Base-by-base conservation (phyloP, 2,888 invertebrate genomes). In the Drosophila yooni region DNA sequence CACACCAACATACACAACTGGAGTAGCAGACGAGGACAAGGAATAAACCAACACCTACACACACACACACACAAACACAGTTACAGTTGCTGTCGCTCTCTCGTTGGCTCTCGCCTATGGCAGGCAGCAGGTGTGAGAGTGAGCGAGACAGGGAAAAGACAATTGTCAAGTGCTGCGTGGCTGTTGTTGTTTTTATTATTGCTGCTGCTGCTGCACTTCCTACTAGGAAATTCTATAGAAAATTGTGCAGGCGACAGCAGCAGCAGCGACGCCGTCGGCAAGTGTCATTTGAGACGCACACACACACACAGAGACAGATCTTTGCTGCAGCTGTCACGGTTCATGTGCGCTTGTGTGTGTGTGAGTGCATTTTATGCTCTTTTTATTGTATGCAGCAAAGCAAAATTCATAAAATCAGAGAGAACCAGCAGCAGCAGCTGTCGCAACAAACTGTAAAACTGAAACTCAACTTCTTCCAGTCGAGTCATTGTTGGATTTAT, bases 241-340 rank as follows among this genome's bases (percentile, higher is more conserved):
- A 77, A 70, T 79, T 87, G 76, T 84, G 79, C 83, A 79, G 78
- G 29, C 69, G 46, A 63, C 56, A 50, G 8, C 31, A 21, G 43
- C 72, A 54, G 48, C 76, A 62, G 61, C 66, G 66, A 62, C 82
- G 59, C 29, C 63, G 70, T 74, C 74, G 82, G 87, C 89, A 89
- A 86, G 88, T 82, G 85, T 89, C 88, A 86, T 86, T 86, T 86
- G 88, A 85, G 88, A 84, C 81, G 74, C 73, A 83, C 77, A 69
- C 70, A 72, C 73, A 74, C 40, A 71, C 64, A 70, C 53, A 66
- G 25, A 40, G 48, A 40, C 36, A 54, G 66, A 68, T 73, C 66
- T 66, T 34, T 62, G 54, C 46, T 40, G 83, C 83, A 81, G 78
- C 76, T 78, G 81, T 76, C 70, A 70, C 57, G 34, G 64, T 60